Base-by-base conservation (phyloP, 2,888 invertebrate species). In the Minunthozetes semirufus region DNA sequence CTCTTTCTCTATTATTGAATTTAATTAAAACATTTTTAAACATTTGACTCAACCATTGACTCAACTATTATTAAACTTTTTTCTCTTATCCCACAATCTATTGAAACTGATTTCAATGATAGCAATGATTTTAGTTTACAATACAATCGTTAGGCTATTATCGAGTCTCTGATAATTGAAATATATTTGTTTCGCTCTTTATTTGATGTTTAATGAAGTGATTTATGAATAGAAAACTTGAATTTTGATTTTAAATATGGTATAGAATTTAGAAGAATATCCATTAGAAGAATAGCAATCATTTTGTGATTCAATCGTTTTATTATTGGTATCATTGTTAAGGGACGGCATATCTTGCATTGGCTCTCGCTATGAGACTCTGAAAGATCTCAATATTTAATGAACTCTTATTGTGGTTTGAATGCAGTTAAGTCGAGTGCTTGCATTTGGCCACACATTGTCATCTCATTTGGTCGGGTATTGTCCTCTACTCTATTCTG, bases 391-490 rank as follows among this genome's bases (percentile, higher is more conserved):
- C 25, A 48, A 70, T 46, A 70, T 70, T 70, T 70, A 70, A 70
- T 70, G 70, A 70, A 70, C 25, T 46, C 70, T 70, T 70, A 70
- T 70, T 70, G 70, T 70, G 46, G 25, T 46, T 25, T 46, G 25
- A 70, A 70, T 70, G 48, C 13, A 25, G 70, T 70, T 48, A 8
- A 48, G 48, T 25, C 38, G 46, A 33, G 63, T 19, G 15, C 48
- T 46, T 9, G 46, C 27, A 70, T 70, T 68, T 70, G 46, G 48
- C 33, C 70, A 48, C 25, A 70, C 25, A 70, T 70, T 70, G 70
- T 70, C 70, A 70, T 70, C 70, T 73, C 73, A 73, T 73, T 73
- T 73, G 63, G 53, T 38, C 42, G n/a, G 1, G 68, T 42, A 48
- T 48, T 46, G 42, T 68, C 50, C 59, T 71, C 25, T 6, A n/a